A percentile compares a stretch with the other conserved stretches of the same genome.
Evolutionary conservation across 2,113 vertebrate genomes (phyloP).

Genomic region (Xyrauchen texanus): DNA sequence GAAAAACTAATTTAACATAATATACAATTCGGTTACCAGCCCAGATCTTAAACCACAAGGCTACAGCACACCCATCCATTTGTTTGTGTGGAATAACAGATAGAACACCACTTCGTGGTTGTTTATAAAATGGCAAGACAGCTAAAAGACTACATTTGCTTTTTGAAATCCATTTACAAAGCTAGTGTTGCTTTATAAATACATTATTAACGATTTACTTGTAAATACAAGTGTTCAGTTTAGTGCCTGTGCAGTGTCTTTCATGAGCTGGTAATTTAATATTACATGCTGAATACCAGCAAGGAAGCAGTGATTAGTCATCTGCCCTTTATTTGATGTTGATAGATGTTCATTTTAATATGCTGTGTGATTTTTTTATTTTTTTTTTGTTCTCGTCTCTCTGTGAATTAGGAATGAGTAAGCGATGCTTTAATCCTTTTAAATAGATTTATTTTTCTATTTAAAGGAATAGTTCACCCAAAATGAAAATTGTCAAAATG

Average conservation of each 20-base stretch:
- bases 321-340: conserved; percentile 15
- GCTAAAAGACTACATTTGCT: conserved; percentile 23
- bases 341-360: conserved; percentile 20
- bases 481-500: too few species aligned
- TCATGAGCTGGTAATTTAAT: conserved; percentile 26
- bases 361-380: too few species aligned
- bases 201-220: conserved; percentile 21
- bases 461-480: not conserved
- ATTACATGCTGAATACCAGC: conserved; percentile 13
- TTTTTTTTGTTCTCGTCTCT: not conserved
- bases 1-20: too few species aligned
- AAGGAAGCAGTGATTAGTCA: conserved; percentile 28
- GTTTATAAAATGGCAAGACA: not conserved
- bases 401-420: not conserved
- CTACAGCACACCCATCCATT: not conserved
- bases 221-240: not conserved
- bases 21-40: too few species aligned
- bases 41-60: too few species aligned
- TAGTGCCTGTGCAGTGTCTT: not conserved
- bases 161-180: conserved; percentile 5
- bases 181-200: conserved; percentile 22
- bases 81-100: not conserved
- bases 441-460: conserved; percentile 18
- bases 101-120: not conserved
- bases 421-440: conserved; percentile 8